phyloP scores from a whole-genome alignment of 2,797 vertebrate genomes.

The Oryzias sinensis region DNA sequence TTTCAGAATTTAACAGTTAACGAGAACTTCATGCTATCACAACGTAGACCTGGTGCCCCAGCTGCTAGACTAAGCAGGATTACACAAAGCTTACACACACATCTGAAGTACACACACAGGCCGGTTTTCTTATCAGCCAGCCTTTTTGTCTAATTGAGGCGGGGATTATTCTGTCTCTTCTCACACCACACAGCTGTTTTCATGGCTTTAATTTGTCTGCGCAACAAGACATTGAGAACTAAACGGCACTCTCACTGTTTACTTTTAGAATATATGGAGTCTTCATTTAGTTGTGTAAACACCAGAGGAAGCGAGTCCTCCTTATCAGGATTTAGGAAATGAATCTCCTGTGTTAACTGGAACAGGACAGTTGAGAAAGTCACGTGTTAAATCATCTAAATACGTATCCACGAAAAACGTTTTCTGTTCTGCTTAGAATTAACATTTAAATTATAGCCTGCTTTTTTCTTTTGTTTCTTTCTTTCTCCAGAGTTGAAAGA shows the following conservation, averaged over 20 bases:
- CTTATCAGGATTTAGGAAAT: slow-evolving; percentile 25
- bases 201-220: slow-evolving; percentile 31
- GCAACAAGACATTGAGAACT: slow-evolving; percentile 12
- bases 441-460: too few species aligned
- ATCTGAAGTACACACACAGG: slow-evolving; percentile 15
- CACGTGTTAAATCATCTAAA: slow-evolving; percentile 51
- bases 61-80: slow-evolving; percentile 67
- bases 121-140: slow-evolving; percentile 27
- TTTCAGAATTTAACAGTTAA: slow-evolving; percentile 33
- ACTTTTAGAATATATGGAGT: slow-evolving; percentile 2
- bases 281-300: slow-evolving; percentile 9
- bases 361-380: slow-evolving; percentile 28
- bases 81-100: slow-evolving; percentile 42
- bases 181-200: slow-evolving; percentile 58
- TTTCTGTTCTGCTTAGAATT: too few species aligned
- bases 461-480: too few species aligned
- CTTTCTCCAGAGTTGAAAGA: too few species aligned
- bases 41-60: slow-evolving; percentile 52
- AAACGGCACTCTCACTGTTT: slow-evolving; percentile 13
- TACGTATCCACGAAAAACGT: too few species aligned
- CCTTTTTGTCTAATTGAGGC: slow-evolving; percentile 60
- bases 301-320: slow-evolving; percentile 1
- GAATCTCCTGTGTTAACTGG: slow-evolving; percentile 23
- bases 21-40: slow-evolving; percentile 40
- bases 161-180: slow-evolving; percentile 64